Conservation (phyloP, 2,113 vertebrate genomes). For the mouse (Mus musculus) region GRCm39 chrX:38293501-38294000, state of each 20-base stretch:
- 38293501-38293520: constrained; percentile 2
- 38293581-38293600: background rate
- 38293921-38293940: background rate
- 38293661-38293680: constrained; percentile 34
- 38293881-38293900: constrained; percentile 43
- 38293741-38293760: constrained; percentile 44
- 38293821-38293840: constrained; percentile 30
- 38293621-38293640: background rate
- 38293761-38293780: constrained; percentile 15
- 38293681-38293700: background rate
- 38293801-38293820: background rate
- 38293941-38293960: constrained; percentile 14
- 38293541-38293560: background rate
- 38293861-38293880: background rate
- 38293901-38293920: constrained; percentile 41
- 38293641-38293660: constrained; percentile 42
- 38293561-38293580: background rate
- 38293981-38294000: background rate
- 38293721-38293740: constrained; percentile 55
- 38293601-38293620: background rate
- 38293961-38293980: background rate
- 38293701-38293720: background rate
- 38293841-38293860: constrained; percentile 5
- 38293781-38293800: constrained; percentile 13
- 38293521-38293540: background rate